Evolutionary conservation across 1,140 invertebrate genomes (phyloP), one percentile per base, ranked within the genome.

Genomic region (Zaprionus gabonicus): DNA sequence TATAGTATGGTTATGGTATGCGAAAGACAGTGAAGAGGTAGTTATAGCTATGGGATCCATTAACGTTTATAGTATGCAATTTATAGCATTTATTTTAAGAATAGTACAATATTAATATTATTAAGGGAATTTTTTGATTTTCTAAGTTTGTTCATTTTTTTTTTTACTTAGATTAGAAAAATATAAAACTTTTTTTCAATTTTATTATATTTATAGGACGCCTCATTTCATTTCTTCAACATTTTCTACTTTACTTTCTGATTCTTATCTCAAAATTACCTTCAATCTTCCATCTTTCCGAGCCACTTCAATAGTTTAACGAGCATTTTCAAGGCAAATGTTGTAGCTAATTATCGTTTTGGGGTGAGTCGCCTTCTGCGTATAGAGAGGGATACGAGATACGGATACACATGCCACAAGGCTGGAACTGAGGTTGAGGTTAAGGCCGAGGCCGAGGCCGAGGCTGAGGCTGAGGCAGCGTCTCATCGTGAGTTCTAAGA

Each of bases 401-500:
- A 51, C 20, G 27, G 44, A 71, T 57, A 62, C 41, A 5, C 44
- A 31, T 53, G 44, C 17, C 60, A 53, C 25, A 31, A 38, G 71
- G 71, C 66, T 67, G 41, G 28, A 49, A 28, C 13, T 64, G n/a
- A 15, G 25, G 15, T 28, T 53, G 15, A 57, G 41, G 20, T 41
- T 31, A 44, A 62, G 25, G 15, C 17, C 38, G 15, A 57, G 49
- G 12, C n/a, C n/a, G n/a, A n/a, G n/a, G 20, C 20, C 20, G 20
- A 20, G 20, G 20, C 34, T 31, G 44, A 72, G 51, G 27, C 70
- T 65, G 64, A 68, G 34, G 41, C 71, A 36, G 10, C 51, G 55
- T 28, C 72, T 68, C 71, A 55, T 72, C 53, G 64, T 20, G 63
- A 85, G 82, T 84, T 84, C 82, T 83, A 71, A 77, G 82, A 84